Evolutionary conservation across 92 coral and sea anemone species (phyloP).

Genomic region (Porites cylindrica): DNA sequence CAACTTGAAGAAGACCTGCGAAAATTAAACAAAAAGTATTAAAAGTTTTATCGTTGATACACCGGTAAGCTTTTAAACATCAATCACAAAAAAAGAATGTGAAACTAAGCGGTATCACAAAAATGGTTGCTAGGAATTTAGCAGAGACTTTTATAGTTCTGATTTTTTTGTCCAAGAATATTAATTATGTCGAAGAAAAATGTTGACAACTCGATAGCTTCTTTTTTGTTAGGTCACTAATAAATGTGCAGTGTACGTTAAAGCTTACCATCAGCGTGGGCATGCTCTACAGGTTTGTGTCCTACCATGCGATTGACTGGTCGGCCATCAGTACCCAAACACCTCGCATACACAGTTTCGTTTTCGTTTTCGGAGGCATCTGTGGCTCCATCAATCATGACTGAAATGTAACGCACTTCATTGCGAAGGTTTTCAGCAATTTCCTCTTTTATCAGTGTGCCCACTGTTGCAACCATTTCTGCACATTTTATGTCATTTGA

Average conservation of each 20-base stretch:
- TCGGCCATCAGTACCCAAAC: constrained; percentile 46
- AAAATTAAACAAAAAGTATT: constrained; percentile 25
- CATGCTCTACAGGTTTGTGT: constrained; percentile 54
- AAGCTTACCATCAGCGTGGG: constrained; percentile 47
- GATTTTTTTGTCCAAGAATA: constrained; percentile 29
- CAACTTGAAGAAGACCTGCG: constrained; percentile 39
- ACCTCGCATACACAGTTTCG: constrained; percentile 30
- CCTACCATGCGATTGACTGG: constrained; percentile 53
- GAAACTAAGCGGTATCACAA: constrained; percentile 40
- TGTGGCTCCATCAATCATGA: constrained; percentile 18
- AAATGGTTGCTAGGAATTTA: constrained; percentile 29
- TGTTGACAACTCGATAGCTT: constrained; percentile 6
- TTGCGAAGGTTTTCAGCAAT: constrained; percentile 33
- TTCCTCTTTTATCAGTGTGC: constrained; percentile 38
- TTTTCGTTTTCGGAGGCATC: not conserved
- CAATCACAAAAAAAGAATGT: constrained; percentile 9
- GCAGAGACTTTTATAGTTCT: constrained; percentile 1
- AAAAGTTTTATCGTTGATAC: not conserved
- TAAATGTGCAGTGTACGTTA: not conserved
- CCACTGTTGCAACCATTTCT: constrained; percentile 47
- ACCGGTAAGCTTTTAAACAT: constrained; percentile 4
- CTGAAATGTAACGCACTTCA: constrained; percentile 29
- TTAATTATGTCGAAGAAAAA: constrained; percentile 32
- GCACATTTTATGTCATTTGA: constrained; percentile 40
- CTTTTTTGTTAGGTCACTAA: constrained; percentile 33